Evolutionary conservation across 1,140 invertebrate species (phyloP).

Genomic region (Frieseomelitta varia): DNA sequence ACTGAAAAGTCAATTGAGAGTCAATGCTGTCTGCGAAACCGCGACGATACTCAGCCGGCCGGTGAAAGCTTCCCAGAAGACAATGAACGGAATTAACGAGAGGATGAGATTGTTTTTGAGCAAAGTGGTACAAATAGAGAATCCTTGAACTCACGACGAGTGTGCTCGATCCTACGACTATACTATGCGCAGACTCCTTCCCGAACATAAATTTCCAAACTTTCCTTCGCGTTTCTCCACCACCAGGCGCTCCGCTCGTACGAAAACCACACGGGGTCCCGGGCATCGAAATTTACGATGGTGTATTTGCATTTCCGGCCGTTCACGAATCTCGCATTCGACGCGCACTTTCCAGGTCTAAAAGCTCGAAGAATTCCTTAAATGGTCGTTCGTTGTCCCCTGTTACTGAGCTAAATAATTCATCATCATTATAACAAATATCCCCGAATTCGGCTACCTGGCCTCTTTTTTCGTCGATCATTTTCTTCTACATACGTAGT

Average conservation of each 20-base stretch:
- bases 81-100: slow-evolving; percentile 22
- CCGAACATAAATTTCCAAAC: slow-evolving; percentile 23
- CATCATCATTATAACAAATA: background rate
- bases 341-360: background rate
- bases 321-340: background rate
- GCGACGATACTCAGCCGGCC: background rate
- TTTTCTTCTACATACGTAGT: background rate
- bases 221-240: slow-evolving; percentile 34
- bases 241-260: background rate
- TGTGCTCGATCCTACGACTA: background rate
- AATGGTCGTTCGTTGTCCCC: background rate
- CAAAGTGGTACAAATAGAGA: slow-evolving; percentile 17
- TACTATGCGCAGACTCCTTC: background rate
- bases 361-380: background rate
- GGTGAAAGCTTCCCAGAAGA: slow-evolving; percentile 26
- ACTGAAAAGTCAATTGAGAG: slow-evolving; percentile 18
- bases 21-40: slow-evolving; percentile 18
- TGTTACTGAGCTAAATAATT: background rate
- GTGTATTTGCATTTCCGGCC: slow-evolving; percentile 24
- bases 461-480: background rate
- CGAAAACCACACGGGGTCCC: too few relatives aligned
- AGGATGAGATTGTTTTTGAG: slow-evolving; percentile 42
- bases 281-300: slow-evolving; percentile 18
- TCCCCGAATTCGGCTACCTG: background rate
- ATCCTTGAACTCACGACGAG: background rate